Evolutionary conservation across 2,797 vertebrate genomes (phyloP).

Genomic region (Poecile montanus): DNA sequence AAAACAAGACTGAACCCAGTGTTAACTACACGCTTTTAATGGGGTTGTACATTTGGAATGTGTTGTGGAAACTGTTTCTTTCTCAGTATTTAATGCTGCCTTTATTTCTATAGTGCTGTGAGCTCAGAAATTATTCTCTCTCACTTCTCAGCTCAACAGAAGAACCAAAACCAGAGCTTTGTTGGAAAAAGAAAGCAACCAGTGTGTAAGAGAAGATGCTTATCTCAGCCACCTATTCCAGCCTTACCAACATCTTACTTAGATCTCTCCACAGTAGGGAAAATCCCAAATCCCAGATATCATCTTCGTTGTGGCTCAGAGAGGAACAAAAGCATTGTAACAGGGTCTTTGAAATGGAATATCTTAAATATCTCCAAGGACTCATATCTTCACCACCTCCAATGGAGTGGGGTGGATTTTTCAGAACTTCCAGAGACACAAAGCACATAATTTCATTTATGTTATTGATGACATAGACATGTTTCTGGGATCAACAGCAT

Average conservation of each 20-base stretch:
- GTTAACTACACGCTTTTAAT: neutral
- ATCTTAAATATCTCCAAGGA: neutral
- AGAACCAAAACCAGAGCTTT: neutral
- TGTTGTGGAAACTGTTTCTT: neutral
- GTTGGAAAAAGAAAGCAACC: neutral
- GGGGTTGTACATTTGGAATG: neutral
- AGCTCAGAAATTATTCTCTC: neutral
- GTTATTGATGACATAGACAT: neutral
- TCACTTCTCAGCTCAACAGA: neutral
- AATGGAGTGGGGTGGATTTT: neutral
- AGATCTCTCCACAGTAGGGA: neutral
- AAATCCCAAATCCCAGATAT: neutral
- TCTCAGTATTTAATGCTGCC: neutral
- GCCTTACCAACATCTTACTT: neutral
- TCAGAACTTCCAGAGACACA: neutral
- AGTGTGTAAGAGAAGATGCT: neutral
- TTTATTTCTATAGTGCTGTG: neutral
- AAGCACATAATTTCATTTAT: neutral
- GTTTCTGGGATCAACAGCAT: neutral
- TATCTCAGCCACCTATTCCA: neutral
- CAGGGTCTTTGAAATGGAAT: neutral
- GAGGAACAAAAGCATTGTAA: neutral
- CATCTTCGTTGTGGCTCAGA: neutral
- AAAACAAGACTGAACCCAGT: neutral
- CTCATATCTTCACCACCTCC: neutral